Evolutionary conservation across 1,140 invertebrate species (phyloP), one percentile per base, ranked within the genome.

Genomic region (Drosophila elegans): DNA sequence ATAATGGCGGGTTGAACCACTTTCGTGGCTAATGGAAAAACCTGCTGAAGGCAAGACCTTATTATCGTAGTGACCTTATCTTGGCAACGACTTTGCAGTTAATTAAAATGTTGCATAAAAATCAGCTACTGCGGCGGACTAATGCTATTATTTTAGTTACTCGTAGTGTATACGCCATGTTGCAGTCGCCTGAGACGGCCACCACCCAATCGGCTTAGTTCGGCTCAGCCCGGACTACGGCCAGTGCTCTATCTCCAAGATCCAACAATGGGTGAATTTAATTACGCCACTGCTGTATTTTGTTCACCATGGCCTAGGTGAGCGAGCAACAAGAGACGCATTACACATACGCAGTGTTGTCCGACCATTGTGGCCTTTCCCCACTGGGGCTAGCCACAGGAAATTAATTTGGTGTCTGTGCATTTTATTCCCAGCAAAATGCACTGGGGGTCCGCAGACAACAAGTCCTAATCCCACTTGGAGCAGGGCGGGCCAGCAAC

Each of bases 341-440:
- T 83, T 86, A 88, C 83, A 82, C 84, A 86, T 86, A 86, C 83
- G 83, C 83, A 79, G 56, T 52, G 83, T 77, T 44, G 46, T 36
- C 74, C 76, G 63, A 32, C n/a, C 52, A 39, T 38, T 54, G 57
- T 55, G 16, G 38, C 51, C 57, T 46, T 41, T 46, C 64, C 55
- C 48, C 45, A 38, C 48, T 72, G 53, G 68, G 55, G 45, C 60
- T 60, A 80, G 21, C 81, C 83, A 80, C 83, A 83, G 67, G 83
- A 88, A 81, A 88, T 88, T 88, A 89, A 88, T 88, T 89, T 77
- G 79, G 67, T 88, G 82, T 76, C 83, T 88, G 83, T 69, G 83
- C 69, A 82, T 75, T 82, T 67, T 78, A 86, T 81, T 78, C 61
- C 51, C 44, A 64, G 38, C 42, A 36, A 46, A 60, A 52, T 46